Conservation (phyloP, 2,888 invertebrate species). For the Stenurella melanura region DNA sequence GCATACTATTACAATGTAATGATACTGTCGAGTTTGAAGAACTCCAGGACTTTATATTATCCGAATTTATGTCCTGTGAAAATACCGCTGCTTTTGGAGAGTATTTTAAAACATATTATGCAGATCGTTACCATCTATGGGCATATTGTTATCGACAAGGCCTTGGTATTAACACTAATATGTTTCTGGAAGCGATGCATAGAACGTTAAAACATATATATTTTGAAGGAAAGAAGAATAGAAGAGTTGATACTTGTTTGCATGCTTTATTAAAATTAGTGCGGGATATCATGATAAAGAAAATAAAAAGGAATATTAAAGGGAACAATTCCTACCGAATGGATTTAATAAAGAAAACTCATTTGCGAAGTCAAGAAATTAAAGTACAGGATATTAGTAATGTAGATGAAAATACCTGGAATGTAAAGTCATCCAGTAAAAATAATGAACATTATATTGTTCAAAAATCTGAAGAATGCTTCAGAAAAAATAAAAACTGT, state of each 20-base stretch:
- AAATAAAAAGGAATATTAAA: neutral
- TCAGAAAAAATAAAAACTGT: neutral
- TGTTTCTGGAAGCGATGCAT: constrained; percentile 1
- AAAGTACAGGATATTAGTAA: neutral
- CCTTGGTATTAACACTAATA: no score
- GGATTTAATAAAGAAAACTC: neutral
- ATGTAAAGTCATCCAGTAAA: neutral
- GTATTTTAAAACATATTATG: constrained; percentile 6
- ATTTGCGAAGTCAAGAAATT: neutral
- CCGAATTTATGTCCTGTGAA: neutral
- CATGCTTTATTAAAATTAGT: constrained; percentile 16
- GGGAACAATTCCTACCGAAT: neutral
- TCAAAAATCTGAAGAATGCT: neutral
- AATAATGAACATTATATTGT: neutral
- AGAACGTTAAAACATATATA: constrained; percentile 2
- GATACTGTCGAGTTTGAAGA: neutral
- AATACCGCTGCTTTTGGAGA: neutral
- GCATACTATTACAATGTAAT: neutral
- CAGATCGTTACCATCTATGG: neutral
- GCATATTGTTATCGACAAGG: constrained; percentile 1
- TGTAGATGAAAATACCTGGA: constrained; percentile 12
- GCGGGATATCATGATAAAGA: neutral
- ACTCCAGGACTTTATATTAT: neutral
- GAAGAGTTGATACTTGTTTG: constrained; percentile 17
- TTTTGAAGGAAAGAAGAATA: constrained; percentile 9